Base-by-base conservation (phyloP, 2,797 vertebrate genomes). In the Tachyglossus aculeatus region DNA sequence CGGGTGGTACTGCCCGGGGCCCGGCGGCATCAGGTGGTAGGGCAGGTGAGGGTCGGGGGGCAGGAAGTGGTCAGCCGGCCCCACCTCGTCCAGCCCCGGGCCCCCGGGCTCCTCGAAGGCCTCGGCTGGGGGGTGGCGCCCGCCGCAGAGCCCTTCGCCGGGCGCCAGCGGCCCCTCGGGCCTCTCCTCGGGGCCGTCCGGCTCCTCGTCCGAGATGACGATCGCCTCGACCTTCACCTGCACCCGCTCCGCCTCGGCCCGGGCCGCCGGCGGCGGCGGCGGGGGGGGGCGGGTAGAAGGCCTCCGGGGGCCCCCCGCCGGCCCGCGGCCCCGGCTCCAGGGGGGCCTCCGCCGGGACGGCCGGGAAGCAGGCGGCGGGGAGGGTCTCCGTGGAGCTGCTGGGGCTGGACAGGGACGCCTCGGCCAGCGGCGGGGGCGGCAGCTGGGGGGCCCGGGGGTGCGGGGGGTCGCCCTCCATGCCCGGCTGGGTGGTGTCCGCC, bases 171-270 rank as follows among this genome's bases (percentile, higher is more conserved):
- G 44, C 5, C 70, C 71, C 59, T 77, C 82, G 1, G 65, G 67
- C 38, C 74, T 68, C 6, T 80, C 70, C 19, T 90, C 94, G 5
- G 86, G 86, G 5, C 88, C 90, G 0, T 97, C 96, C 0, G 94
- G 75, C 73, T 98, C 96, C 67, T 97, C 96, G 1, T 98, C 96
- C 0, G 97, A 98, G 83, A 98, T 97, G 24, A 98, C 92, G 18
- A 98, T 98, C 22, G 96, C 96, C 76, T 98, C 97, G 65, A 96
- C 94, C 75, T 98, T 98, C 16, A 98, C 91, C 13, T 95, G 82
- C 19, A 87, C 85, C 31, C 83, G 56, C 55, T 87, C 85, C 1
- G 80, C 85, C 59, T 87, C 85, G 0, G 7, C 78, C 13, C 80
- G 78, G 8, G 62, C 55, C n/a, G 79, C 61, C 38, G 2, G 51